These are phyloP conservation scores for Catamblyrhynchus diadema DNA, from an alignment of 2,797 vertebrate genomes.

Conservation along the genomic window DNA sequence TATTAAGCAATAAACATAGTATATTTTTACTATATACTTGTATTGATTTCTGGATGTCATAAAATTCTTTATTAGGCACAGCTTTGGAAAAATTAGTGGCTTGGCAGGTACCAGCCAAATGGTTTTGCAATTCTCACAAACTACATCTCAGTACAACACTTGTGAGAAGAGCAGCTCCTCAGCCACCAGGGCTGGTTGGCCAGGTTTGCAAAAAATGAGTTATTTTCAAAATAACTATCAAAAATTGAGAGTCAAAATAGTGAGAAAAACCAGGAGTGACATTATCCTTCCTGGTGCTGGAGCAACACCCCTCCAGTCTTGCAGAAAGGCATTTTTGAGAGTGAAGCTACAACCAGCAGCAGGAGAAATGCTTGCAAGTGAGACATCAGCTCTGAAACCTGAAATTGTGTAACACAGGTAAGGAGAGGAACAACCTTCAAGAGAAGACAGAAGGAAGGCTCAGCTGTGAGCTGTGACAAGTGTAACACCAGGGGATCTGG, in stretches of 20 bases:
- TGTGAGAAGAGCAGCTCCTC: not conserved
- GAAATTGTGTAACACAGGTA: rapidly evolving
- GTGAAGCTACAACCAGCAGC: not conserved
- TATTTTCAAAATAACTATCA: not conserved
- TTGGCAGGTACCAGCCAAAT: not conserved
- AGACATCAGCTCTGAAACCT: not conserved
- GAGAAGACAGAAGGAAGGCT: not conserved
- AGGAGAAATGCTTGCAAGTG: not conserved
- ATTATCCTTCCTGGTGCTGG: not conserved
- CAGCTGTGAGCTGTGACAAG: not conserved
- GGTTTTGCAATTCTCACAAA: not conserved
- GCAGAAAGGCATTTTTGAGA: not conserved
- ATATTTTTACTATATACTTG: conserved; percentile 4
- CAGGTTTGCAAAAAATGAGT: not conserved
- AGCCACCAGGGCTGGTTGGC: not conserved
- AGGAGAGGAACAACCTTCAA: not conserved
- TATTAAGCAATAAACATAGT: conserved; percentile 1
- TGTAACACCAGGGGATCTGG: too few species aligned
- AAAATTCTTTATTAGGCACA: not conserved
- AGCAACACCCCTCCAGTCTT: not conserved
- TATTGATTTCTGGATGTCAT: not conserved
- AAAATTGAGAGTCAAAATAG: not conserved
- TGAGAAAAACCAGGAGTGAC: not conserved
- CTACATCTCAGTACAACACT: not conserved
- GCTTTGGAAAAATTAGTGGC: not conserved